A percentile compares a stretch with the other conserved stretches of the same genome.
These are phyloP conservation scores for Brachylomia viminalis DNA, from an alignment of 2,888 invertebrate species.

Conservation along the genomic window DNA sequence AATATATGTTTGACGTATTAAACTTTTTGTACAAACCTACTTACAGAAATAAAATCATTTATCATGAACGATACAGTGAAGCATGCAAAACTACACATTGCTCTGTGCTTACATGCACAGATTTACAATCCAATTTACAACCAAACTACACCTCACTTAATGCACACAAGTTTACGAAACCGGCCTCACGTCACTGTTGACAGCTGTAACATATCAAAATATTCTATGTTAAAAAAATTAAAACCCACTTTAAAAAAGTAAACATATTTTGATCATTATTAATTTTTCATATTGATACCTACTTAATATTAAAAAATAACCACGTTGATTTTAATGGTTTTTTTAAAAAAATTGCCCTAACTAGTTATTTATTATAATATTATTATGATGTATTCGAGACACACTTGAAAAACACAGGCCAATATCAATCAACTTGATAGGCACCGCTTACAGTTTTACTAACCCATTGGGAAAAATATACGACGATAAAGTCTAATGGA, in stretches of 20 bases:
- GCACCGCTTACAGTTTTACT: constrained; percentile 30
- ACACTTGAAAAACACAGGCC: constrained; percentile 20
- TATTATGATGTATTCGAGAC: constrained; percentile 15
- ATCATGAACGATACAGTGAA: too few species aligned
- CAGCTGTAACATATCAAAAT: not conserved
- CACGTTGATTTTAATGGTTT: not conserved
- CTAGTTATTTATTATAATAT: not conserved
- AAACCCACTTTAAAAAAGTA: not conserved
- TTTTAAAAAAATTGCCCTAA: not conserved
- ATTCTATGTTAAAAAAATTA: not conserved
- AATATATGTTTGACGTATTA: too few species aligned
- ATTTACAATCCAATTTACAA: too few species aligned
- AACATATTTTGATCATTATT: not conserved
- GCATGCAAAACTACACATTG: too few species aligned
- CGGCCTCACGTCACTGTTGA: too few species aligned
- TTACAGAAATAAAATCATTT: too few species aligned
- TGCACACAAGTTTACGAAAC: too few species aligned
- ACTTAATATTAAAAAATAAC: not conserved
- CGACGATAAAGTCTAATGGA: constrained; percentile 18
- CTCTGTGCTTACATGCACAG: too few species aligned
- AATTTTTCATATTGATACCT: not conserved
- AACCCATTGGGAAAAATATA: constrained; percentile 36
- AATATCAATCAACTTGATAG: constrained; percentile 46
- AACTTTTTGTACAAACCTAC: too few species aligned
- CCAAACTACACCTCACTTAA: too few species aligned